Percentiles rank a stretch among this genome's conserved stretches.
phyloP scores from a whole-genome alignment of 2,888 invertebrate genomes.

The Synanthedon vespiformis region DNA sequence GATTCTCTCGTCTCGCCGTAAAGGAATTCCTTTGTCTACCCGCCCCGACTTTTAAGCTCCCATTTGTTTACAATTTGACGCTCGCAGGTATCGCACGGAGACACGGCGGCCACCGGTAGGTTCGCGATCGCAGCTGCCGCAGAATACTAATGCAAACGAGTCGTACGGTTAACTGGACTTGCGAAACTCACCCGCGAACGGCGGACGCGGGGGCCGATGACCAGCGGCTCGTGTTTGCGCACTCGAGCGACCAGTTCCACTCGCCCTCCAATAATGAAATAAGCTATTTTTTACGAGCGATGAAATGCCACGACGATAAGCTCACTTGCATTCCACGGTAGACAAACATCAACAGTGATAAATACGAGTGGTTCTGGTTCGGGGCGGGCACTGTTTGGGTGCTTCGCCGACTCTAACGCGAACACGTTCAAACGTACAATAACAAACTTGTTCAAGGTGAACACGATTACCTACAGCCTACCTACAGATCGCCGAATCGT shows the following conservation, averaged over 20 bases:
- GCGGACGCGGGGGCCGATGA: slow-evolving; percentile 48
- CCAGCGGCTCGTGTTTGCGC: slow-evolving; percentile 29
- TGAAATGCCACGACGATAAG: background rate
- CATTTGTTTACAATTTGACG: slow-evolving; percentile 20
- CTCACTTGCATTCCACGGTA: background rate
- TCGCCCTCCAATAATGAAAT: slow-evolving; percentile 20
- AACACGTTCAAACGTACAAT: no score
- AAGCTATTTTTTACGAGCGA: background rate
- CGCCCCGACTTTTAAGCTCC: slow-evolving; percentile 24
- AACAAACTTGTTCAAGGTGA: no score
- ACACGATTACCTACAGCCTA: no score
- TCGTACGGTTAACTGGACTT: slow-evolving; percentile 65
- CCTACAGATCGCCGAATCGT: no score
- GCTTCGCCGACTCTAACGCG: no score
- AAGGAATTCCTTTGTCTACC: slow-evolving; percentile 55
- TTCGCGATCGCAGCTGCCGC: slow-evolving; percentile 50
- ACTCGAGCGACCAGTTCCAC: slow-evolving; percentile 27
- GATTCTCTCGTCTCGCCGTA: slow-evolving; percentile 50
- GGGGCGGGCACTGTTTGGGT: no score
- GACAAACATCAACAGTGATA: no score
- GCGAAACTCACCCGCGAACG: slow-evolving; percentile 52
- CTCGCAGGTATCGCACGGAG: slow-evolving; percentile 5
- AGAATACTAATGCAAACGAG: slow-evolving; percentile 64
- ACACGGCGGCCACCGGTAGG: slow-evolving; percentile 4
- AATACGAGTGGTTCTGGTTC: no score